These are phyloP conservation scores for Gerris lacustris DNA, from an alignment of 2,888 invertebrate genomes.

Conservation along the genomic window DNA sequence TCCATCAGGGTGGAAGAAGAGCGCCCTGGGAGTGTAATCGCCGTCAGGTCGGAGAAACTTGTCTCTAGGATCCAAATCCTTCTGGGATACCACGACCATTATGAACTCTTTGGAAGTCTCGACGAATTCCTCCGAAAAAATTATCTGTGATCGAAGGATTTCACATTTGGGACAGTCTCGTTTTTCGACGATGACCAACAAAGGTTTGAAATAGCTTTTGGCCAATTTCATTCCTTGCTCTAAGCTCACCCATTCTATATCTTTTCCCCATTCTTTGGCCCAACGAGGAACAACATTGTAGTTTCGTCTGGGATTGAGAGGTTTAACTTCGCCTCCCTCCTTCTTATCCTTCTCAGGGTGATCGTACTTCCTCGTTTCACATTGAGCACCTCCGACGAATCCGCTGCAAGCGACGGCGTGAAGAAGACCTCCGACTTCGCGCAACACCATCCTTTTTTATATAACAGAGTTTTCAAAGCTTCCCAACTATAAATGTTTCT, in stretches of 20 bases:
- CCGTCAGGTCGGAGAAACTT: background rate
- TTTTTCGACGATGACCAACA: background rate
- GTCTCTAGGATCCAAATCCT: background rate
- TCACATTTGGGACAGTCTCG: background rate
- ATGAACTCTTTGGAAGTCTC: background rate
- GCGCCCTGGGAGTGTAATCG: background rate
- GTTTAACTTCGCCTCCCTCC: background rate
- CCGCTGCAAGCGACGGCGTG: background rate
- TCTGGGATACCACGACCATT: background rate
- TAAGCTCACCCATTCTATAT: conserved; percentile 1
- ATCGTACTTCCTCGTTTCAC: background rate
- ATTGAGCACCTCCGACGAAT: background rate
- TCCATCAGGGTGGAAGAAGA: background rate
- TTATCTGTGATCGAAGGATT: background rate
- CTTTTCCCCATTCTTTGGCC: background rate
- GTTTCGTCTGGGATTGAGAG: background rate
- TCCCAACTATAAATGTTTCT: too few relatives aligned
- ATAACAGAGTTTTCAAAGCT: background rate
- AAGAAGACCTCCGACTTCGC: background rate
- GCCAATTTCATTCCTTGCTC: background rate
- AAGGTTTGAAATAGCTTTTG: background rate
- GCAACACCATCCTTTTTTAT: background rate
- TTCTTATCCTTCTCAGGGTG: background rate
- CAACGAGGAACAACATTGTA: background rate
- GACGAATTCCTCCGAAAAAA: background rate